Percentiles rank a stretch among this genome's conserved stretches.
phyloP scores from a whole-genome alignment of 2,797 vertebrate species.

The Sphenodon punctatus region DNA sequence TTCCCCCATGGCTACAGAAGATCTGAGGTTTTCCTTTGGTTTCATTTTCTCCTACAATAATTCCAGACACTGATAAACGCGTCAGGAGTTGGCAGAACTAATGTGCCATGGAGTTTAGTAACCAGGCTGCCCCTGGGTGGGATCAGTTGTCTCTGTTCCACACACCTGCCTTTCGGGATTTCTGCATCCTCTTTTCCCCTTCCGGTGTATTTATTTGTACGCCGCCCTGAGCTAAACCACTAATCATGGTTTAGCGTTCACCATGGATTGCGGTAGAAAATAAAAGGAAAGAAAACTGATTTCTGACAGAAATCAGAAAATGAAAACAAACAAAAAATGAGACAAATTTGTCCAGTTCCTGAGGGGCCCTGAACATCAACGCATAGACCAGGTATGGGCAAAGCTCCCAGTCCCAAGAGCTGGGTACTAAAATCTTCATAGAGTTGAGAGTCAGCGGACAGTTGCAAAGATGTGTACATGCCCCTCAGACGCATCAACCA shows the following conservation, averaged over 20 bases:
- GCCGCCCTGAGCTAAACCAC: too few relatives aligned
- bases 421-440: too few relatives aligned
- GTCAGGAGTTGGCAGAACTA: neutral
- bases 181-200: neutral
- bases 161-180: neutral
- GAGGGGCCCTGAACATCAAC: neutral
- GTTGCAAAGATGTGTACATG: too few relatives aligned
- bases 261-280: neutral
- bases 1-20: too few relatives aligned
- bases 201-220: too few relatives aligned
- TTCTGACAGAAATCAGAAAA: neutral
- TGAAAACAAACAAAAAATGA: neutral
- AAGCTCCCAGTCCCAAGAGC: too few relatives aligned
- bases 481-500: too few relatives aligned
- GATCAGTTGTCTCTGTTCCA: too few relatives aligned
- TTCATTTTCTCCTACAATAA: neutral
- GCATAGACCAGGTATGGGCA: too few relatives aligned
- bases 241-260: too few relatives aligned
- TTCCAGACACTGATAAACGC: neutral
- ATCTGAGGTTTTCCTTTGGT: too few relatives aligned
- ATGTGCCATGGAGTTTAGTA: neutral
- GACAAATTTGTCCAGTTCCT: neutral
- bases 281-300: rapidly evolving
- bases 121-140: neutral
- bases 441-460: too few relatives aligned